Percentiles rank a stretch among this genome's conserved stretches.
These are phyloP conservation scores for Aphaenogaster rudis DNA, from an alignment of 1,140 invertebrate species.

Conservation along the genomic window DNA sequence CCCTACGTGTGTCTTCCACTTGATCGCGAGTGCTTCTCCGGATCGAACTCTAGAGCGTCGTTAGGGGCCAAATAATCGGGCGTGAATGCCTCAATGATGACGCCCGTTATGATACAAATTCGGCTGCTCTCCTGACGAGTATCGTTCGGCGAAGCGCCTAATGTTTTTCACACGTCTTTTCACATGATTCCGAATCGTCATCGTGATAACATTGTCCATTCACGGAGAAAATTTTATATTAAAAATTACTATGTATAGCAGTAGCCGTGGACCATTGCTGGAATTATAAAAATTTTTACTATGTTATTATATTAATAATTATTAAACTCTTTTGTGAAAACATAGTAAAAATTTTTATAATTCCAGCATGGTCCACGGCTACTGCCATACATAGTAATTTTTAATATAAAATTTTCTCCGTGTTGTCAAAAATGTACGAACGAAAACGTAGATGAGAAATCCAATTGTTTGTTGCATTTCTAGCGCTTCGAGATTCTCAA, in stretches of 20 bases:
- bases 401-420: too few relatives aligned
- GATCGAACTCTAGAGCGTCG: conserved; percentile 43
- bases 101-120: conserved; percentile 56
- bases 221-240: too few relatives aligned
- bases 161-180: neutral
- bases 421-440: neutral
- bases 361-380: too few relatives aligned
- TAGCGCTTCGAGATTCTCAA: neutral
- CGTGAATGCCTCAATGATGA: conserved; percentile 56
- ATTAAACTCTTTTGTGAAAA: too few relatives aligned
- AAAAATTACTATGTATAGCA: too few relatives aligned
- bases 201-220: neutral
- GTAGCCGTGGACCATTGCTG: too few relatives aligned
- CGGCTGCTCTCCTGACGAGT: neutral
- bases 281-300: too few relatives aligned
- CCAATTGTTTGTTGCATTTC: neutral
- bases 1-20: conserved; percentile 34
- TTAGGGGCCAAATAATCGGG: conserved; percentile 54
- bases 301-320: too few relatives aligned
- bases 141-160: neutral
- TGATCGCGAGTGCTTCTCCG: conserved; percentile 55
- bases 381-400: too few relatives aligned
- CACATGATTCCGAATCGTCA: neutral
- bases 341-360: too few relatives aligned
- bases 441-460: neutral